These are phyloP conservation scores for Deilephila porcellus DNA, from an alignment of 2,888 invertebrate genomes.

Conservation along the genomic window DNA sequence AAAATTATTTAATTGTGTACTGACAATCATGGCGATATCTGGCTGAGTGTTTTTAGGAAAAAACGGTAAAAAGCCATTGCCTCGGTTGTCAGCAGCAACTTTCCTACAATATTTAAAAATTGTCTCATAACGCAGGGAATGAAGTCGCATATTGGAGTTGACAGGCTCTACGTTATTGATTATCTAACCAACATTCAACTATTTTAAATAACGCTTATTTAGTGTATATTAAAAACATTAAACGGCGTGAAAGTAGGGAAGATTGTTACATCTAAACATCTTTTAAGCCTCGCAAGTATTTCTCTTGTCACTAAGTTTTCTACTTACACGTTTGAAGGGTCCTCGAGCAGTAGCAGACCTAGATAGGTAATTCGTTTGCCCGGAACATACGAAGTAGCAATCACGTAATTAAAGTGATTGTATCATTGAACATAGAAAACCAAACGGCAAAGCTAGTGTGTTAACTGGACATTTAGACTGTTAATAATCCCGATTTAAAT, in stretches of 20 bases:
- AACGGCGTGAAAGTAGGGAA: background rate
- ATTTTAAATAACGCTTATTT: background rate
- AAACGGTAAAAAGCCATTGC: too few species aligned
- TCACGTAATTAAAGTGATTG: too few species aligned
- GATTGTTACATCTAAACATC: background rate
- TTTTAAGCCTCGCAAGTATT: background rate
- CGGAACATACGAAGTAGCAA: too few species aligned
- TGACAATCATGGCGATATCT: too few species aligned
- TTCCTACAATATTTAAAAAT: background rate
- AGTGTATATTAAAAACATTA: background rate
- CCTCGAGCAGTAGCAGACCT: background rate
- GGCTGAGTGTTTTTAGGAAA: too few species aligned
- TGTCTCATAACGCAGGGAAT: background rate
- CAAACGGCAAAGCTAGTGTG: too few species aligned
- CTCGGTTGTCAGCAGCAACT: too few species aligned
- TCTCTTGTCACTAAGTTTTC: background rate
- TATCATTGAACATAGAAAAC: too few species aligned
- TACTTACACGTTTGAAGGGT: background rate
- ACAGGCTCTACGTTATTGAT: background rate
- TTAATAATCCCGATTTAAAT: too few species aligned
- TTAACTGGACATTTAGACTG: too few species aligned
- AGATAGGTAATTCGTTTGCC: background rate
- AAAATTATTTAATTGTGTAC: too few species aligned
- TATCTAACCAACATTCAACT: background rate
- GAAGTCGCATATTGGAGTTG: background rate